Conservation (phyloP, 2,888 invertebrate genomes). For the Gari tellinella region DNA sequence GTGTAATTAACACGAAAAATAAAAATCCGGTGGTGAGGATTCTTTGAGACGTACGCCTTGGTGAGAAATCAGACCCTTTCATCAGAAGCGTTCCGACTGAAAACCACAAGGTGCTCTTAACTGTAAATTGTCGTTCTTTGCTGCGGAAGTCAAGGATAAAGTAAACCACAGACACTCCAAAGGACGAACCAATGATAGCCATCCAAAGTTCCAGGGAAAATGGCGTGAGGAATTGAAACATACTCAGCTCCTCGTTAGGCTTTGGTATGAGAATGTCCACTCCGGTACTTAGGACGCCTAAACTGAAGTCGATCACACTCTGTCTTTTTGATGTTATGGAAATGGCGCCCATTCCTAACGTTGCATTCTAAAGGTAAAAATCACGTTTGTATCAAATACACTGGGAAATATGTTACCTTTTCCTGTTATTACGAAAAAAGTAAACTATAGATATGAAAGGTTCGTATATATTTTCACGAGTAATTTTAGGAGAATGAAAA, state of each 20-base stretch:
- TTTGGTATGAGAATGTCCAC: slow-evolving; percentile 75
- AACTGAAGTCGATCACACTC: slow-evolving; percentile 77
- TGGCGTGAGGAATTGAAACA: slow-evolving; percentile 79
- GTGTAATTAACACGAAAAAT: slow-evolving; percentile 79
- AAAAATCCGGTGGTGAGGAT: slow-evolving; percentile 77
- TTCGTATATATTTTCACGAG: too few species aligned
- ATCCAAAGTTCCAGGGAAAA: slow-evolving; percentile 78
- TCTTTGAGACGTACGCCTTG: slow-evolving; percentile 73
- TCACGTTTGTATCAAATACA: neutral
- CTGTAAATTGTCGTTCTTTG: slow-evolving; percentile 69
- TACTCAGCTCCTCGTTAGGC: slow-evolving; percentile 69
- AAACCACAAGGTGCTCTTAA: slow-evolving; percentile 74
- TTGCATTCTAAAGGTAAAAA: slow-evolving; percentile 69
- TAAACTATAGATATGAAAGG: too few species aligned
- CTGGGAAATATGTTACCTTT: too few species aligned
- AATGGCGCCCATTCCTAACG: slow-evolving; percentile 78
- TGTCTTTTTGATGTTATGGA: slow-evolving; percentile 77
- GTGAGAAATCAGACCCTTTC: slow-evolving; percentile 78
- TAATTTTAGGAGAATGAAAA: too few species aligned
- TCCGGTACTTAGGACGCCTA: slow-evolving; percentile 77
- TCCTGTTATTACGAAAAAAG: too few species aligned
- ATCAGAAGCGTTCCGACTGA: slow-evolving; percentile 75
- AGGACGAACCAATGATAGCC: slow-evolving; percentile 74
- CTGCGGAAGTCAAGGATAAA: slow-evolving; percentile 72
- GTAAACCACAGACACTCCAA: slow-evolving; percentile 69